Evolutionary conservation across 2,113 vertebrate genomes (phyloP).

Genomic region (Columba janthina): DNA sequence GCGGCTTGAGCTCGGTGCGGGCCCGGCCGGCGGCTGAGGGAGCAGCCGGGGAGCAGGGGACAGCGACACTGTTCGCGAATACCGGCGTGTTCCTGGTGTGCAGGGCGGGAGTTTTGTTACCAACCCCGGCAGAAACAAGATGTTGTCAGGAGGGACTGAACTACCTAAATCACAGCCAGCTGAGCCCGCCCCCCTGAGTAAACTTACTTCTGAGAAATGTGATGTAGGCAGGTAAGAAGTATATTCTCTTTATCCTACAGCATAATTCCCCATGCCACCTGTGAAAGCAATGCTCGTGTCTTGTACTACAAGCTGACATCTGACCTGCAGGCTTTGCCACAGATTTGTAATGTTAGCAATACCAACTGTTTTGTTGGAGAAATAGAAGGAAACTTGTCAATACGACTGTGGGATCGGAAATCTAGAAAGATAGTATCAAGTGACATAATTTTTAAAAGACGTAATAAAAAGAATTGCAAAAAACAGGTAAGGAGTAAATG

Average conservation of each 20-base stretch:
- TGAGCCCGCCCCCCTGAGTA: no score
- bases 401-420: no score
- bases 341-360: accelerated
- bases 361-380: background rate
- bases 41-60: background rate
- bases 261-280: no score
- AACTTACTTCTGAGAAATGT: no score
- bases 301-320: accelerated
- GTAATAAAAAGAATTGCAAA: background rate
- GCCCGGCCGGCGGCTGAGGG: background rate
- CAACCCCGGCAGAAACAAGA: no score
- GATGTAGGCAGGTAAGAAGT: background rate
- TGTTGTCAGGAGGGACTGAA: accelerated
- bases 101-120: accelerated
- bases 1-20: no score
- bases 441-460: background rate
- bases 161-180: accelerated
- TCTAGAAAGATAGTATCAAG: background rate
- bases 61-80: no score
- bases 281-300: accelerated
- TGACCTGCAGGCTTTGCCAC: background rate
- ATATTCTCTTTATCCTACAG: no score
- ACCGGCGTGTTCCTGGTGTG: background rate
- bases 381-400: background rate
- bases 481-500: background rate